These are phyloP conservation scores for Pseudopleuronectes americanus DNA, from an alignment of 2,797 vertebrate genomes.

Conservation along the genomic window DNA sequence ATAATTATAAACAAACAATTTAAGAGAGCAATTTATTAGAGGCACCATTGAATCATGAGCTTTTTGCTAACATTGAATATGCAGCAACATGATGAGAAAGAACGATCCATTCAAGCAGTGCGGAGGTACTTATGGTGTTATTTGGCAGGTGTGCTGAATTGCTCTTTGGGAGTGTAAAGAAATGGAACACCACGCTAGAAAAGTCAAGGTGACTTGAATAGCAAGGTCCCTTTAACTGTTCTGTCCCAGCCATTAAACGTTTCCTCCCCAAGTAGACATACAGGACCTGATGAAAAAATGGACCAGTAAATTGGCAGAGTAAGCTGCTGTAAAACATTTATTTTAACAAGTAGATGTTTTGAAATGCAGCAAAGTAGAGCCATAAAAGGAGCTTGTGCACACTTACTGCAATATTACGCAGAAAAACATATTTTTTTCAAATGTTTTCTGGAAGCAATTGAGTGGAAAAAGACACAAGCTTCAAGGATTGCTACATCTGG, in stretches of 20 bases:
- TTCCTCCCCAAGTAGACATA: constrained; percentile 38
- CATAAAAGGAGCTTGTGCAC: neutral
- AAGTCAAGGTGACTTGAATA: constrained; percentile 71
- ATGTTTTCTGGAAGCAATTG: neutral
- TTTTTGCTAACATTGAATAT: constrained; percentile 30
- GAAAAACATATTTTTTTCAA: neutral
- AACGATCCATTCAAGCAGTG: constrained; percentile 52
- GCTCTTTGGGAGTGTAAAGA: constrained; percentile 52
- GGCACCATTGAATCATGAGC: constrained; percentile 12
- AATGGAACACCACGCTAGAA: constrained; percentile 41
- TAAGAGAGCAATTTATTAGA: too few relatives aligned
- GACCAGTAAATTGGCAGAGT: constrained; percentile 39
- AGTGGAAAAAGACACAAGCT: constrained; percentile 2
- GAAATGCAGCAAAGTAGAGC: neutral
- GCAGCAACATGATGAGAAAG: constrained; percentile 47
- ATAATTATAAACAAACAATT: too few relatives aligned
- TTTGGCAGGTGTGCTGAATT: constrained; percentile 67
- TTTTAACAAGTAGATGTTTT: constrained; percentile 31
- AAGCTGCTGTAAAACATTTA: constrained; percentile 22
- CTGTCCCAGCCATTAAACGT: constrained; percentile 57
- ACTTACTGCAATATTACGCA: neutral
- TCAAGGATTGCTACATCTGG: constrained; percentile 8
- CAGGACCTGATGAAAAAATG: constrained; percentile 43
- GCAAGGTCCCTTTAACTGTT: constrained; percentile 61
- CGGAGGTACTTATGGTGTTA: constrained; percentile 48